These are phyloP conservation scores for Thermophis baileyi DNA, from an alignment of 2,113 vertebrate genomes.

Conservation along the genomic window DNA sequence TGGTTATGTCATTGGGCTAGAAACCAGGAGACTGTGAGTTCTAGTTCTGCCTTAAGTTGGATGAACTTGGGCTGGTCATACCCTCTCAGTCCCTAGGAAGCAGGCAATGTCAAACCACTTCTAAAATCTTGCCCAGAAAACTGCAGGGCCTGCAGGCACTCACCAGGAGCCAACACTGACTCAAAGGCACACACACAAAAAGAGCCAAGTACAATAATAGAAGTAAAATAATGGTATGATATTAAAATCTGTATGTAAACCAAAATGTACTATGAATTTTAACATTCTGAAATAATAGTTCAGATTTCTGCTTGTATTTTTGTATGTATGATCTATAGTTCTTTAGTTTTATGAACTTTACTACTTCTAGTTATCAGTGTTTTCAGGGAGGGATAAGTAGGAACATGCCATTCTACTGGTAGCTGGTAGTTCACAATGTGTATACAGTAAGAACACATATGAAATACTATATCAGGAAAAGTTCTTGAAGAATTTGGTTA, in stretches of 20 bases:
- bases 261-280: neutral
- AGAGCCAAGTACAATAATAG: neutral
- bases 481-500: neutral
- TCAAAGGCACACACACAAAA: neutral
- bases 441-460: neutral
- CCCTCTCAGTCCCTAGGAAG: neutral
- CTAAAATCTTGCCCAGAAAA: neutral
- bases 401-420: neutral
- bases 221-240: neutral
- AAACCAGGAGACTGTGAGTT: neutral
- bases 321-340: neutral
- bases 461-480: neutral
- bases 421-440: neutral
- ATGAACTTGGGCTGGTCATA: neutral
- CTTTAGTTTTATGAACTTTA: neutral
- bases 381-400: neutral
- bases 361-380: neutral
- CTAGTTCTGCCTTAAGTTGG: neutral
- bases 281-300: neutral
- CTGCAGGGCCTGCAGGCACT: neutral
- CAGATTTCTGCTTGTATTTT: neutral
- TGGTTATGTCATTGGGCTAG: neutral
- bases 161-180: neutral
- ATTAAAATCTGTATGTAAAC: neutral
- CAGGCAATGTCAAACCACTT: neutral